A percentile compares a stretch with the other conserved stretches of the same genome.
Conservation (phyloP, 1,140 invertebrate genomes). For the Drosophila teissieri region DNA sequence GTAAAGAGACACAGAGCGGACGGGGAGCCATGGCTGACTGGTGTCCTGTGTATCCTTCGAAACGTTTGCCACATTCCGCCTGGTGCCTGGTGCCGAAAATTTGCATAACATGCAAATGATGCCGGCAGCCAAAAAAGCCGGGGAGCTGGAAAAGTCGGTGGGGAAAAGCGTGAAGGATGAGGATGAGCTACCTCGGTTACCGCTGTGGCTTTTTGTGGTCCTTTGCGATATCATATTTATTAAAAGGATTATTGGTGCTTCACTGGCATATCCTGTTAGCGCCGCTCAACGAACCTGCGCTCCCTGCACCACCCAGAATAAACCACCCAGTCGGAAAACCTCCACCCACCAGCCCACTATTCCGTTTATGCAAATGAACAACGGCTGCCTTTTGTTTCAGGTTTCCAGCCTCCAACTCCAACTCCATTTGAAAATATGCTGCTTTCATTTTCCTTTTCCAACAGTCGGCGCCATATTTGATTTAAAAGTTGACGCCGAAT, state of each 20-base stretch:
- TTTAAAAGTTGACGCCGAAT: slow-evolving; percentile 79
- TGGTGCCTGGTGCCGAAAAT: slow-evolving; percentile 75
- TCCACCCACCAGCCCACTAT: slow-evolving; percentile 5
- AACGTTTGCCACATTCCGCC: slow-evolving; percentile 69
- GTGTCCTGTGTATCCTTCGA: slow-evolving; percentile 71
- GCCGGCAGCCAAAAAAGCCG: slow-evolving; percentile 37
- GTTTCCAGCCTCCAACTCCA: slow-evolving; percentile 13
- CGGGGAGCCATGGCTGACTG: slow-evolving; percentile 8
- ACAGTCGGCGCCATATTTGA: slow-evolving; percentile 70
- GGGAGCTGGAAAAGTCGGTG: not conserved
- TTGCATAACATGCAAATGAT: slow-evolving; percentile 84
- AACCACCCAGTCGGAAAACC: not conserved
- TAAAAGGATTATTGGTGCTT: slow-evolving; percentile 85
- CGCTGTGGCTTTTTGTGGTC: slow-evolving; percentile 78
- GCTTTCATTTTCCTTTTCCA: slow-evolving; percentile 17
- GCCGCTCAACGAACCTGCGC: slow-evolving; percentile 40
- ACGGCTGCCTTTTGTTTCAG: slow-evolving; percentile 74
- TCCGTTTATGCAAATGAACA: slow-evolving; percentile 71
- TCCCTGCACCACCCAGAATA: not conserved
- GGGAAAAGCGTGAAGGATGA: slow-evolving; percentile 5
- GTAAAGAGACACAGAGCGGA: slow-evolving; percentile 40
- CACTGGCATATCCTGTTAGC: slow-evolving; percentile 83
- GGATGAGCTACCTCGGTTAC: slow-evolving; percentile 50
- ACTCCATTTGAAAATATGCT: slow-evolving; percentile 61
- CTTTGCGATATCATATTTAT: slow-evolving; percentile 84